Evolutionary conservation across 2,888 invertebrate genomes (phyloP).

Genomic region (Ormyrus pomaceus): DNA sequence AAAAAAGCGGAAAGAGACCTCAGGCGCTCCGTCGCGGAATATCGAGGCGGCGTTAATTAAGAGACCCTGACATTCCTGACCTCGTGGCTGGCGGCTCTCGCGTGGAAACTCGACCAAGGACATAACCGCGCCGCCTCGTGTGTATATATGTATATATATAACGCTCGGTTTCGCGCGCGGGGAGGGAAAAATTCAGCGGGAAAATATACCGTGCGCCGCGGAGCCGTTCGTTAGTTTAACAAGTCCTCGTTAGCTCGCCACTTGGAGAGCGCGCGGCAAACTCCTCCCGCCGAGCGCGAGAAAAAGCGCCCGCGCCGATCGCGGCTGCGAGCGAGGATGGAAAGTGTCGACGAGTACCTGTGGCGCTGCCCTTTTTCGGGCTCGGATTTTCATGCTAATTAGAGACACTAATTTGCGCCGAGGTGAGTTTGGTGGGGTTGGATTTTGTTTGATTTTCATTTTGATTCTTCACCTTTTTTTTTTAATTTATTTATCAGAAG

Average conservation of each 20-base stretch:
- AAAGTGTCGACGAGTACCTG: neutral
- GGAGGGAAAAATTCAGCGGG: constrained; percentile 22
- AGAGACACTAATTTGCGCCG: neutral
- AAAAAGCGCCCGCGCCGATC: neutral
- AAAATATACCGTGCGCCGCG: neutral
- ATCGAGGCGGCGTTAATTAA: constrained; percentile 54
- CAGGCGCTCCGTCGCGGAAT: neutral
- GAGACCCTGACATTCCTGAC: constrained; percentile 59
- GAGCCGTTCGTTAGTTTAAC: constrained; percentile 60
- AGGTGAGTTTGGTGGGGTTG: too few relatives aligned
- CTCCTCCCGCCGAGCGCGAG: neutral
- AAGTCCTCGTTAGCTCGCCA: constrained; percentile 54
- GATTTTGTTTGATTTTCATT: too few relatives aligned
- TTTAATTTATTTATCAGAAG: too few relatives aligned
- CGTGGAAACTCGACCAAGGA: constrained; percentile 57
- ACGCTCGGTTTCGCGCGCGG: neutral
- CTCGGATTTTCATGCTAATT: constrained; percentile 13
- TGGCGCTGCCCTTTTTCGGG: neutral
- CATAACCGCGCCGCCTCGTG: neutral
- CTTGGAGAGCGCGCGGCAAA: neutral
- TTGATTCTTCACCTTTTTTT: too few relatives aligned
- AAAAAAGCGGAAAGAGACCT: neutral
- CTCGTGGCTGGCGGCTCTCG: constrained; percentile 39
- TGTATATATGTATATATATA: too few relatives aligned
- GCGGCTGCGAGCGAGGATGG: neutral